Evolutionary conservation across 2,797 vertebrate genomes (phyloP).

Genomic region (Tiaroga cobitis): DNA sequence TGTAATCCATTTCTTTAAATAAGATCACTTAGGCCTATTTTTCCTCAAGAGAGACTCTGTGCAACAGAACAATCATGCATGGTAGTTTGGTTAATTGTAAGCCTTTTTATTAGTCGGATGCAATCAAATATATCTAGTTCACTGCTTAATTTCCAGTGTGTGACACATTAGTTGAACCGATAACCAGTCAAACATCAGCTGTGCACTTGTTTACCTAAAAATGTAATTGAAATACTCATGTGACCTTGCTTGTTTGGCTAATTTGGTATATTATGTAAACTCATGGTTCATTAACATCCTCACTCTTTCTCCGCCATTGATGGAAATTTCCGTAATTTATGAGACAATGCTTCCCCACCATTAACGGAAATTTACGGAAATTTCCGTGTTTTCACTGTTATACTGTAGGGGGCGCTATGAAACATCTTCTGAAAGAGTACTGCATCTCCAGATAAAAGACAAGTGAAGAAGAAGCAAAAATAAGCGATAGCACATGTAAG

Average conservation of each 20-base stretch:
- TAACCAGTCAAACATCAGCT: slow-evolving; percentile 16
- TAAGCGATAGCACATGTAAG: no score
- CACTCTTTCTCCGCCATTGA: no score
- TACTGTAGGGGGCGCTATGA: no score
- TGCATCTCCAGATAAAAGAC: no score
- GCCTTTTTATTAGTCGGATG: neutral
- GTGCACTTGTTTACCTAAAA: slow-evolving; percentile 22
- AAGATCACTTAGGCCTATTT: slow-evolving; percentile 11
- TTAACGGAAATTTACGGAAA: no score
- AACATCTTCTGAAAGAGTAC: no score
- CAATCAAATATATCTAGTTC: neutral
- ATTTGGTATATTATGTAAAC: slow-evolving; percentile 44
- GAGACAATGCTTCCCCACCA: no score
- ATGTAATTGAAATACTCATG: slow-evolving; percentile 40
- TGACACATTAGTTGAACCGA: slow-evolving; percentile 7
- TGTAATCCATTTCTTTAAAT: slow-evolving; percentile 35
- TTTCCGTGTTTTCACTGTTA: no score
- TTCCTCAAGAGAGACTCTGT: neutral
- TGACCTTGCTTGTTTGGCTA: slow-evolving; percentile 43
- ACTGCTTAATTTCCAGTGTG: neutral
- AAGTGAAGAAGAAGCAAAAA: no score
- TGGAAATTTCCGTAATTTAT: no score
- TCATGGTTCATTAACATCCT: slow-evolving; percentile 31
- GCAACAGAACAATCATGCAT: neutral
- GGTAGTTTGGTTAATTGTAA: slow-evolving; percentile 11